Base-by-base conservation (phyloP, 2,113 vertebrate genomes). In the Cariama cristata region DNA sequence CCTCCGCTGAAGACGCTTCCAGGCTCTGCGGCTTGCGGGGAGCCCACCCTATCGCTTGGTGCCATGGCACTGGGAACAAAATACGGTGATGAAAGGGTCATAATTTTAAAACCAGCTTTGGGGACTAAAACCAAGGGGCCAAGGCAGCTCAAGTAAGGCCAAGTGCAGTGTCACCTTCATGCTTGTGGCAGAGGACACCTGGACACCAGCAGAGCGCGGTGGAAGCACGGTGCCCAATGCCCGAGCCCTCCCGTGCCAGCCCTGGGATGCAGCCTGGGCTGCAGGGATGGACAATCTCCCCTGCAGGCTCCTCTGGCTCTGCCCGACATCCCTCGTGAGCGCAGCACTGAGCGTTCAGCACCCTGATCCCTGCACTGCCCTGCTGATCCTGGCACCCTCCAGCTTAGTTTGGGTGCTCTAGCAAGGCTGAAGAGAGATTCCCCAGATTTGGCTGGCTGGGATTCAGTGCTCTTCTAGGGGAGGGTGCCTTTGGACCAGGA, bases 31-130 rank as follows among this genome's bases (percentile, higher is more conserved):
- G 26, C 71, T 0, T 0, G 35, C 27, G 27, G n/a, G 21, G 32
- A 85, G 32, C 73, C 30, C 44, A 76, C n/a, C 53, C 2, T 12
- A 9, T 20, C 0, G 5, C 59, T 85, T 1, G 0, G 66, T 69
- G 23, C 38, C 30, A 0, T 35, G 50, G 58, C 62, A 72, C 45
- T 3, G 13, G 53, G 23, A 62, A 22, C 5, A 73, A 73, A 86
- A 47, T 18, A 26, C 2, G 6, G 18, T 67, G n/a, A 79, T 53
- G 63, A 55, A 79, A 79, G 20, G 23, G n/a, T 67, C 30, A 5
- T 45, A 13, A 42, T 68, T 88, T 49, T 60, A 68, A 79, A 86
- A 68, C 4, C 33, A 50, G 38, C 14, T 73, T 60, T 47, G 40
- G 27, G 64, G 17, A 80, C 17, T 16, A 84, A 89, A 80, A 14